Conservation (phyloP, 2,888 invertebrate species). For the Drosophila monieri region DNA sequence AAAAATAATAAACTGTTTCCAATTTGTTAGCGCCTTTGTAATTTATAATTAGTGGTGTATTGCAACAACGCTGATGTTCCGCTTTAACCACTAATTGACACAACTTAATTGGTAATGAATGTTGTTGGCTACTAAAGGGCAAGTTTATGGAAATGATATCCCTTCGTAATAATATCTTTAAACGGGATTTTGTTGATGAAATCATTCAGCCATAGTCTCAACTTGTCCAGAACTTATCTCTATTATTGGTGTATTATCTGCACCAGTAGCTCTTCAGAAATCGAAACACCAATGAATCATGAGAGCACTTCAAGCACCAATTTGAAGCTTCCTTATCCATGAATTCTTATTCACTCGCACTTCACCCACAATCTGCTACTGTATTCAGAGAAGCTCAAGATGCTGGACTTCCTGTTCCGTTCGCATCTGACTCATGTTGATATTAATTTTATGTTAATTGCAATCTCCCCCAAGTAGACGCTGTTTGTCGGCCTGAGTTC, state of each 20-base stretch:
- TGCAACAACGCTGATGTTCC: conserved; percentile 7
- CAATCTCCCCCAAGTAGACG: conserved; percentile 53
- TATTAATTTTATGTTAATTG: conserved; percentile 79
- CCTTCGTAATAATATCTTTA: background rate
- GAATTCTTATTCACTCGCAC: background rate
- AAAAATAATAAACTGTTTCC: conserved; percentile 43
- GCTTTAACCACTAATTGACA: conserved; percentile 28
- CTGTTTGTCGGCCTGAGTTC: conserved; percentile 32
- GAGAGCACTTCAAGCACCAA: background rate
- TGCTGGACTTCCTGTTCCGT: conserved; percentile 17
- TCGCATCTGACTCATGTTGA: conserved; percentile 53
- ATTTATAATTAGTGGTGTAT: conserved; percentile 54
- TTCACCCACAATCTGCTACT: conserved; percentile 6
- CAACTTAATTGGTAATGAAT: conserved; percentile 55
- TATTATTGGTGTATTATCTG: background rate
- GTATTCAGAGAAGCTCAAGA: conserved; percentile 12
- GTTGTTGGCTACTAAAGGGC: conserved; percentile 18
- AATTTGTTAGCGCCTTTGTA: conserved; percentile 45
- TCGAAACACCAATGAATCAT: background rate
- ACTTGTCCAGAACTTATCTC: background rate
- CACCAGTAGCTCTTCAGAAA: background rate
- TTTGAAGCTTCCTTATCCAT: background rate
- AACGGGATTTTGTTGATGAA: background rate
- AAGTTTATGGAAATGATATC: background rate
- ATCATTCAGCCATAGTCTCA: too few species aligned